Base-by-base conservation (phyloP, 2,888 invertebrate genomes). In the Crocallis elinguaria region DNA sequence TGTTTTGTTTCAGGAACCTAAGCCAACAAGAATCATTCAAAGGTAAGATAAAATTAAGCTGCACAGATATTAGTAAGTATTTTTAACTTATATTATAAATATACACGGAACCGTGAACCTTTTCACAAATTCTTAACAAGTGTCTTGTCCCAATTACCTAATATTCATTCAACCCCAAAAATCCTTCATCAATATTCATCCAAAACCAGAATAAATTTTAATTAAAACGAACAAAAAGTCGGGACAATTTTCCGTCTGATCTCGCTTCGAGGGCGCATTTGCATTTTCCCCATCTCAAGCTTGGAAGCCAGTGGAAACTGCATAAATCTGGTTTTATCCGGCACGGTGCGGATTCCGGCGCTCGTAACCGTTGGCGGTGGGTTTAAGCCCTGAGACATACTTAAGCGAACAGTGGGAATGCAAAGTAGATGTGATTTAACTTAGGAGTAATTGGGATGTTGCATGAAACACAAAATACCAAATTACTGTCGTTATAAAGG, bases 271-370 rank as follows among this genome's bases (percentile, higher is more conserved):
- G 66, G 57, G 59, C 55, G 57, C 53, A 77, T 79, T 79, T 77
- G 76, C 75, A 77, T 77, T 67, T 54, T 71, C 51, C 65, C 39
- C 53, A 51, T 51, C 49, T 41, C 42, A 14, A 42, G 36, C 43
- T 56, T 54, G 62, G 61, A 61, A 71, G 65, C 65, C 62, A 61
- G 67, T 67, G 67, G 67, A 64, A 75, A 75, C 75, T 73, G 75
- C 72, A 78, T 75, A 78, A 80, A 80, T 79, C 79, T 71, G 57
- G 77, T 73, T 71, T 70, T 67, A 82, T 76, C 76, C 71, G 60
- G 63, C 57, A 56, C 62, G 51, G 51, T 58, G 62, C 64, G 68
- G 74, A 75, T 75, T 76, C 62, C 36, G 63, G 53, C 52, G 66
- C 14, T 39, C 39, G 25, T 39, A 39, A 38, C 30, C 19, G 30